Conservation (phyloP, 1,140 invertebrate species). For the Trachymyrmex cornetzi region DNA sequence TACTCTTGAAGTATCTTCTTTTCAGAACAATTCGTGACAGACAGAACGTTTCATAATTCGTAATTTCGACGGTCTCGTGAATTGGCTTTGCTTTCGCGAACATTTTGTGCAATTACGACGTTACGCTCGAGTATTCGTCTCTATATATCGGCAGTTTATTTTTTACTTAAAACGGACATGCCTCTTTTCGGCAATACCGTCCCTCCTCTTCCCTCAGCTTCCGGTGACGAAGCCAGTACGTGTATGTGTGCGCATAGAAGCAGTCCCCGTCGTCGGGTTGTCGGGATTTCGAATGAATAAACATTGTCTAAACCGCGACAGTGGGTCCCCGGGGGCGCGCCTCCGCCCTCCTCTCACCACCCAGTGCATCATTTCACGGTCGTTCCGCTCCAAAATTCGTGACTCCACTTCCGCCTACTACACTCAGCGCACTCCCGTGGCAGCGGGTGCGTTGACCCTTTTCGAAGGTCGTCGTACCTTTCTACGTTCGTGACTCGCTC, state of each 20-base stretch:
- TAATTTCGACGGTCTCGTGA: not conserved
- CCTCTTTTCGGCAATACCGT: not conserved
- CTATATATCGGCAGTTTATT: not conserved
- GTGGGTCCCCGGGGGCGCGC: not conserved
- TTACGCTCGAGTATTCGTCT: not conserved
- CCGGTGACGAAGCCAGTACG: not conserved
- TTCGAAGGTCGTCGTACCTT: conserved; percentile 76
- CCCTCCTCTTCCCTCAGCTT: not conserved
- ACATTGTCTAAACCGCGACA: conserved; percentile 54
- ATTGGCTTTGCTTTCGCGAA: too few relatives aligned
- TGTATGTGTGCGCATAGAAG: not conserved
- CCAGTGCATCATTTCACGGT: conserved; percentile 62
- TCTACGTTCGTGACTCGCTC: conserved; percentile 70
- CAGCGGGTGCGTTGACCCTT: conserved; percentile 73
- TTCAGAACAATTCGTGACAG: not conserved
- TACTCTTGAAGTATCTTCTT: not conserved
- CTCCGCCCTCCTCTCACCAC: too few relatives aligned
- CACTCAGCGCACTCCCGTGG: conserved; percentile 35
- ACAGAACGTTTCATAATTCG: not conserved
- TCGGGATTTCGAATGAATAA: conserved; percentile 58
- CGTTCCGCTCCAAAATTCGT: conserved; percentile 75
- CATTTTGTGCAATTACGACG: not conserved
- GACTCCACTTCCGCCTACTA: conserved; percentile 73
- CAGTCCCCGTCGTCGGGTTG: not conserved
- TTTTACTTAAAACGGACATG: not conserved